Conservation (phyloP, 2,888 invertebrate genomes). For the Cryptocephalus primarius region DNA sequence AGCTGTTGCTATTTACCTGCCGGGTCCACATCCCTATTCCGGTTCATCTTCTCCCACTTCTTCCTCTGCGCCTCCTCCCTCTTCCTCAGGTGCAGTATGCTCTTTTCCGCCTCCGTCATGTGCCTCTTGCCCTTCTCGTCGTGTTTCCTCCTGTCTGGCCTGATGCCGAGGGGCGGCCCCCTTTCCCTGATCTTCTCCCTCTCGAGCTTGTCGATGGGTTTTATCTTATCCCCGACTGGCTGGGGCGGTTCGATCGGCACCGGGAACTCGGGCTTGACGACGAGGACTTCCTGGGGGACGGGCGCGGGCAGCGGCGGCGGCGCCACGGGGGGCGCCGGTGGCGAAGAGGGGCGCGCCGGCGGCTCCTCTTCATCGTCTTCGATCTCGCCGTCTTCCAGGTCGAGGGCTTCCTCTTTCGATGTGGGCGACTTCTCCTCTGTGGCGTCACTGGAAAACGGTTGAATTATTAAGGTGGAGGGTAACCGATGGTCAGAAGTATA, state of each 20-base stretch:
- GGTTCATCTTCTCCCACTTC: constrained; percentile 30
- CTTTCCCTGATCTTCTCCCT: not conserved
- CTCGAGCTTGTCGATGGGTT: constrained; percentile 3
- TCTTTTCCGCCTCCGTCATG: constrained; percentile 37
- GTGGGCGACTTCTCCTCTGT: constrained; percentile 29
- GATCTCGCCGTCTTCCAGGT: constrained; percentile 82
- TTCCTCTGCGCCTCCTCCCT: constrained; percentile 32
- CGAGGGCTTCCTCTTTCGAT: constrained; percentile 37
- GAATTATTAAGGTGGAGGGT: not conserved
- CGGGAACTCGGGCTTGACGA: no score
- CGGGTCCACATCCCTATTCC: constrained; percentile 24
- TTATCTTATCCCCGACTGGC: not conserved
- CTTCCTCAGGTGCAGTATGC: constrained; percentile 34
- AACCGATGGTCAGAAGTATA: not conserved
- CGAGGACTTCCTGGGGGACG: not conserved
- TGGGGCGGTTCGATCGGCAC: no score
- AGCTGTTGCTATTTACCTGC: constrained; percentile 8
- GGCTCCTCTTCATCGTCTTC: constrained; percentile 53
- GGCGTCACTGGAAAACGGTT: constrained; percentile 10
- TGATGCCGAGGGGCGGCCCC: constrained; percentile 1
- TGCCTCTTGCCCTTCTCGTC: constrained; percentile 27
- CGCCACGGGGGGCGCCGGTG: not conserved
- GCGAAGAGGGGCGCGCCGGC: constrained; percentile 1
- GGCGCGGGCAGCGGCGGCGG: constrained; percentile 3
- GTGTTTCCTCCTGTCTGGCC: constrained; percentile 15